Base-by-base conservation (phyloP, 2,797 vertebrate genomes). In the Chrysocyon brachyurus region DNA sequence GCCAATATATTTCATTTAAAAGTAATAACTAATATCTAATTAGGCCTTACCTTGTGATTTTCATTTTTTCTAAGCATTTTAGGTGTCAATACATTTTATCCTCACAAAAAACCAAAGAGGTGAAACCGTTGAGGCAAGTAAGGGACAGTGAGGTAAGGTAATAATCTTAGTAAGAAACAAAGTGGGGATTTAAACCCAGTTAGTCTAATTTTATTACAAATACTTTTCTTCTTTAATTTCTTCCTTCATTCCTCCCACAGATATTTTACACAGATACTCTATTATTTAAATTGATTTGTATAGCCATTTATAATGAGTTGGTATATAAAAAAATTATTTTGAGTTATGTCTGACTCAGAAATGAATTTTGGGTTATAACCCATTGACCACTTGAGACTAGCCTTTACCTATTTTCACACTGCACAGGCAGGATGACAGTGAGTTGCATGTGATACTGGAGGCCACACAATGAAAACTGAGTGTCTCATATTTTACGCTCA, bases 341-440 rank as follows among this genome's bases (percentile, higher is more conserved):
- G 24, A 81, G 9, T 75, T 81, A n/a, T 77, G 22, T 33, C 66
- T 90, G 68, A 93, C 33, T 82, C 49, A 92, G 85, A 90, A 59
- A 63, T 90, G 22, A 92, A 85, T 2, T 95, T 90, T 87, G 5
- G 19, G 36, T 82, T 90, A 66, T 92, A 86, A 91, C 19, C 26
- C 86, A n/a, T 61, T 90, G 36, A 96, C 61, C 91, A 88, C 12
- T 61, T 63, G 22, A 96, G 59, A 68, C 49, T 90, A 87, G 15
- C n/a, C 31, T 90, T 96, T 92, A 56, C 49, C 52, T 88, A 12
- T 90, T 96, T 98, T 94, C 64, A 95, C 28, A 95, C 40, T 97
- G n/a, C 52, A 79, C 7, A 83, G 21, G 33, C 83, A 72, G 46
- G 33, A 92, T 90, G 19, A 36, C 87, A 78, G 33, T 92, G 91